Conservation (phyloP, 2,888 invertebrate genomes). For the Ischnus inquisitorius region DNA sequence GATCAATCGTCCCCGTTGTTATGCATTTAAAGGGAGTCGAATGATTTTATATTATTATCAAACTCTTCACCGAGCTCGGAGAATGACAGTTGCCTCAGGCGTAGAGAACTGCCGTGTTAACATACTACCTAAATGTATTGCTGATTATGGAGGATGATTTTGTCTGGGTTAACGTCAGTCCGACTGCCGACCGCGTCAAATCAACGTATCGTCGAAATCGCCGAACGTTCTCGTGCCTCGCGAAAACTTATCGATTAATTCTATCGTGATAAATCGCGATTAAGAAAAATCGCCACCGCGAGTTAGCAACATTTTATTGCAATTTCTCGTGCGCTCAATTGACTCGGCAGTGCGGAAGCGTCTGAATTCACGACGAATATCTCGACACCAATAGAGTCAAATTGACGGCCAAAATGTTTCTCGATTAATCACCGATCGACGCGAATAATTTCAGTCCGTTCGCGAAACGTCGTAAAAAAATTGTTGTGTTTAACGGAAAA, state of each 20-base stretch:
- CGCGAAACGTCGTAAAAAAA: conserved; percentile 11
- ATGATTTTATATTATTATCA: conserved; percentile 45
- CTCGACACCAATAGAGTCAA: conserved; percentile 74
- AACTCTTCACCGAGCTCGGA: conserved; percentile 70
- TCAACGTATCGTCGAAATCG: neutral
- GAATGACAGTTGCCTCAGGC: conserved; percentile 82
- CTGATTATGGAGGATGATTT: neutral
- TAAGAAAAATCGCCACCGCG: neutral
- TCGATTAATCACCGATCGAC: neutral
- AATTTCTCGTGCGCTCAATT: conserved; percentile 17
- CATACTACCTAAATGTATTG: conserved; percentile 3
- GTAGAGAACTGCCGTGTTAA: conserved; percentile 66
- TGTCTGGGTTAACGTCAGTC: neutral
- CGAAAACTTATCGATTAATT: conserved; percentile 19
- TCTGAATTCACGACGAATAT: conserved; percentile 74
- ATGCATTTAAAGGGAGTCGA: conserved; percentile 77
- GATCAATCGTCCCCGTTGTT: conserved; percentile 72
- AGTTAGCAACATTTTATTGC: neutral
- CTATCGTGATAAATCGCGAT: neutral
- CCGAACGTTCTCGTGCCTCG: neutral
- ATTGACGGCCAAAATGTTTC: conserved; percentile 35
- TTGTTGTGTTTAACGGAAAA: conserved; percentile 22
- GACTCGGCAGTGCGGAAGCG: conserved; percentile 71
- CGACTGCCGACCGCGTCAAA: neutral
- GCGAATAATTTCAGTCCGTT: neutral